Conservation (phyloP, 2,113 vertebrate species). For the Martes martes region DNA sequence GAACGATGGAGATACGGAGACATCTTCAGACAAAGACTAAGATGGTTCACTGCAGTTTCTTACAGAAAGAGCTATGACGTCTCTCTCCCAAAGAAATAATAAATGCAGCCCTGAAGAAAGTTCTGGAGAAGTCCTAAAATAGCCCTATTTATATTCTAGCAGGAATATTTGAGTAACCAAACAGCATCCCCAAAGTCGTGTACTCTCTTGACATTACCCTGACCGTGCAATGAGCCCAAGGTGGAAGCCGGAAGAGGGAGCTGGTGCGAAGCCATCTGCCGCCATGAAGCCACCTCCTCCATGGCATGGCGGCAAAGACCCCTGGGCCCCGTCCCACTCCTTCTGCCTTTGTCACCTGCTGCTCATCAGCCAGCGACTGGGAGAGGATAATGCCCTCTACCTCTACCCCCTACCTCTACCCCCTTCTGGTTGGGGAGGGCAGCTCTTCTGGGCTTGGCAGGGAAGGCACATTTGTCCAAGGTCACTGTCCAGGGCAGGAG, state of each 20-base stretch:
- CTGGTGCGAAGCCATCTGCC: neutral
- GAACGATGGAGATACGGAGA: neutral
- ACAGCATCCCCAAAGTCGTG: neutral
- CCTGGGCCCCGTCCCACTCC: neutral
- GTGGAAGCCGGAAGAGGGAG: neutral
- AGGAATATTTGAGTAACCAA: neutral
- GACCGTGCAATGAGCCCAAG: neutral
- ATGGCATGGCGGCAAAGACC: neutral
- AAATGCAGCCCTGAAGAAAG: neutral
- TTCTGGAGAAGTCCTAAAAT: neutral
- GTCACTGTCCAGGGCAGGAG: neutral
- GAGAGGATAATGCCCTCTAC: neutral
- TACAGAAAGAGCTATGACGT: neutral
- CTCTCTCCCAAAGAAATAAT: neutral
- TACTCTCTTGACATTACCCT: neutral
- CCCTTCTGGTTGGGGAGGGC: too few relatives aligned
- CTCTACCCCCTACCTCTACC: accelerated
- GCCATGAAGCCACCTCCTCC: neutral
- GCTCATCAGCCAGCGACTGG: neutral
- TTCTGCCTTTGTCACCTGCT: neutral
- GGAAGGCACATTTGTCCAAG: neutral
- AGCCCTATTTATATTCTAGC: neutral
- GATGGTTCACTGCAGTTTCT: neutral
- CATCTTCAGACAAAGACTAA: neutral
- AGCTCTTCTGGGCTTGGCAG: neutral